Conservation (phyloP, 2,797 vertebrate species). For the Enteromius trimaculatus region DNA sequence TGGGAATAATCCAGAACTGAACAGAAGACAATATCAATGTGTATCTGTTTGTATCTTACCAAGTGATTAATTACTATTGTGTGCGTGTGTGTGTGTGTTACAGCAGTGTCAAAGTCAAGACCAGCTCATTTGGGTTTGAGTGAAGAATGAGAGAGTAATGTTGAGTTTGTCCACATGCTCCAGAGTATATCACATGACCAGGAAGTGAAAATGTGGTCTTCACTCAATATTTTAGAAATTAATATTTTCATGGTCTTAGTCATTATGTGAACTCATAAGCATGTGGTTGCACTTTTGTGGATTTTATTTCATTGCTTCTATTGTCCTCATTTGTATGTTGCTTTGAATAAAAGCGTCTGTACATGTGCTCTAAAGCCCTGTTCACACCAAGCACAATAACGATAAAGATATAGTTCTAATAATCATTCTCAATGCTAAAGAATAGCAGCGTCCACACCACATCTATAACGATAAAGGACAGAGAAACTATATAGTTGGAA, state of each 20-base stretch:
- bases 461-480: too few relatives aligned
- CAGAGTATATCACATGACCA: background rate
- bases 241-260: background rate
- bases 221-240: background rate
- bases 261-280: background rate
- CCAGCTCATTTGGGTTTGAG: background rate
- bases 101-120: background rate
- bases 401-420: too few relatives aligned
- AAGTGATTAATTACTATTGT: background rate
- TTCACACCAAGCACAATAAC: too few relatives aligned
- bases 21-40: conserved; percentile 29
- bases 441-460: too few relatives aligned
- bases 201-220: background rate
- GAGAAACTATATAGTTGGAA: too few relatives aligned
- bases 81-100: background rate
- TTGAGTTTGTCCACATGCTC: background rate
- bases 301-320: too few relatives aligned
- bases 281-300: background rate
- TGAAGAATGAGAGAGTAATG: background rate
- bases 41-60: background rate
- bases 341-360: too few relatives aligned
- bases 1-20: conserved; percentile 93
- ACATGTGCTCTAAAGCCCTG: too few relatives aligned
- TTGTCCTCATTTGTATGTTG: too few relatives aligned
- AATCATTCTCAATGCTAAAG: too few relatives aligned